phyloP scores from a whole-genome alignment of 2,888 invertebrate genomes.

The Bembecia ichneumoniformis region DNA sequence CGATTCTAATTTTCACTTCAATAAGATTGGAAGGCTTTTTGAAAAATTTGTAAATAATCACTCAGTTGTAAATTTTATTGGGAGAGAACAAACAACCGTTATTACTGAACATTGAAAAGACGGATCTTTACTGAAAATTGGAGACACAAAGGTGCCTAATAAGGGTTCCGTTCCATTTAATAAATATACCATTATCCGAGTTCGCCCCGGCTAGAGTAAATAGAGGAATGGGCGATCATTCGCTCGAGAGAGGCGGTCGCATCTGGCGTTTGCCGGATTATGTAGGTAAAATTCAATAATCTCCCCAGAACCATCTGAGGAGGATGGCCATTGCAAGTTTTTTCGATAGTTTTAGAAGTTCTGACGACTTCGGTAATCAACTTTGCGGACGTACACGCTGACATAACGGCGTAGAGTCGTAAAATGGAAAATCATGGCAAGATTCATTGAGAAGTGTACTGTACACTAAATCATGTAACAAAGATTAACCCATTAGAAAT shows the following conservation, averaged over 20 bases:
- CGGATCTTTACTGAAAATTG: slow-evolving; percentile 1
- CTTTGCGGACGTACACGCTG: slow-evolving; percentile 21
- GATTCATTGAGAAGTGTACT: no score
- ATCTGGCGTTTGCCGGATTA: slow-evolving; percentile 57
- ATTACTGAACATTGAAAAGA: background rate
- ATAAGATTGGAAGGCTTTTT: background rate
- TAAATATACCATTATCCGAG: slow-evolving; percentile 44
- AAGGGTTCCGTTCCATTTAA: slow-evolving; percentile 36
- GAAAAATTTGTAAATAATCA: background rate
- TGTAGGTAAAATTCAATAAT: slow-evolving; percentile 62
- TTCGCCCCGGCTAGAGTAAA: slow-evolving; percentile 30
- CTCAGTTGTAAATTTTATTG: background rate
- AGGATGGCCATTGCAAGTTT: slow-evolving; percentile 38
- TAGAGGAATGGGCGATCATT: slow-evolving; percentile 52
- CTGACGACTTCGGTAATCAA: slow-evolving; percentile 19
- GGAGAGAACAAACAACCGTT: background rate
- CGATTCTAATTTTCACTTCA: slow-evolving; percentile 6
- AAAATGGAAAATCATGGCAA: no score
- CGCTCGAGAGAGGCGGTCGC: slow-evolving; percentile 39
- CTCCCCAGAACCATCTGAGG: slow-evolving; percentile 51
- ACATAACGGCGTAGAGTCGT: no score
- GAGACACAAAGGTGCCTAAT: slow-evolving; percentile 25
- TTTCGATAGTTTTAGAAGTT: slow-evolving; percentile 25
- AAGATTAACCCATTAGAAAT: no score
- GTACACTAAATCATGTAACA: no score